A percentile compares a stretch with the other conserved stretches of the same genome.
These are phyloP conservation scores for Castor canadensis DNA, from an alignment of 2,113 vertebrate species.

Conservation along the genomic window DNA sequence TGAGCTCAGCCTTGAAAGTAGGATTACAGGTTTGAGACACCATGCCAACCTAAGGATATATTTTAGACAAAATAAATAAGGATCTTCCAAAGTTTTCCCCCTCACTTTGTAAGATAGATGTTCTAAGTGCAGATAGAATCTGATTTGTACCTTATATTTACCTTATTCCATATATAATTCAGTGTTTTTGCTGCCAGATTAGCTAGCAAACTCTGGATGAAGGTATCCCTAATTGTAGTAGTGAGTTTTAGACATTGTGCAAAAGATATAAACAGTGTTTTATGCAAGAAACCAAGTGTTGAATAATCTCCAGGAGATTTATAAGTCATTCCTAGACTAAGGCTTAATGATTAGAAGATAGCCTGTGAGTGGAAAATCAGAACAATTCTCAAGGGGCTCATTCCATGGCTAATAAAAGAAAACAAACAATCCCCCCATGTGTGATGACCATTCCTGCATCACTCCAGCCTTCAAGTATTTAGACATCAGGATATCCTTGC, in stretches of 20 bases:
- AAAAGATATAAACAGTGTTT: neutral
- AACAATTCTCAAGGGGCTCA: neutral
- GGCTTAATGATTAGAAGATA: neutral
- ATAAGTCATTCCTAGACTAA: neutral
- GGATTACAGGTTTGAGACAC: too few species aligned
- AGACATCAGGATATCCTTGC: neutral
- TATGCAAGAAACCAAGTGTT: neutral
- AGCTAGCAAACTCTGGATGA: too few species aligned
- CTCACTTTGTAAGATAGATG: neutral
- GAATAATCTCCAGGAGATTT: neutral
- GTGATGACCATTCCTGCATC: too few species aligned
- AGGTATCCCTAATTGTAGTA: neutral
- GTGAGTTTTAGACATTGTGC: neutral
- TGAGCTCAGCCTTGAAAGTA: too few species aligned
- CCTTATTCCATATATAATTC: neutral
- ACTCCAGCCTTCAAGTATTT: too few species aligned
- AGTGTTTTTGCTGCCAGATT: too few species aligned
- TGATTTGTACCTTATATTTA: neutral
- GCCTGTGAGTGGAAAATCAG: neutral
- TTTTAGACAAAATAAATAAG: neutral
- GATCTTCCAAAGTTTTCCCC: neutral
- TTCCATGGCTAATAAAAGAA: neutral
- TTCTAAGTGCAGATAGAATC: neutral
- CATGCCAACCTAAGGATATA: too few species aligned
- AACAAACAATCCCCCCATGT: too few species aligned